These are phyloP conservation scores for Zaprionus ornatus DNA, from an alignment of 1,140 invertebrate species.

Conservation along the genomic window DNA sequence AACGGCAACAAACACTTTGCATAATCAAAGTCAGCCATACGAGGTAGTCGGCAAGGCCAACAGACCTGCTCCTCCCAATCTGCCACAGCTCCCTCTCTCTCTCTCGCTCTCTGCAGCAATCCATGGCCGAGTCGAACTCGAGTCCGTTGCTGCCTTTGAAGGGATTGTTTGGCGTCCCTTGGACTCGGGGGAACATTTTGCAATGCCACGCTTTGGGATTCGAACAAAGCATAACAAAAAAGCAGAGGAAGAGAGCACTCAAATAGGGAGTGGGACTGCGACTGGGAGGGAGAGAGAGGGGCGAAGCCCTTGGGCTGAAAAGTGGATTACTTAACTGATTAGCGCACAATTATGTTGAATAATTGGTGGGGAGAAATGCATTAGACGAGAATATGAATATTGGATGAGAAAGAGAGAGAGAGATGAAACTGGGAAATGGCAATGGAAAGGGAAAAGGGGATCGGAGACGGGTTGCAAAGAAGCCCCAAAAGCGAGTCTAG, in stretches of 20 bases:
- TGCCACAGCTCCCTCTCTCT: background rate
- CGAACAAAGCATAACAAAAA: conserved; percentile 17
- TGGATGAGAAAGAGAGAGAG: conserved; percentile 1
- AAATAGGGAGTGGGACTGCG: background rate
- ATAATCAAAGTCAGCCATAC: conserved; percentile 40
- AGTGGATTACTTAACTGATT: conserved; percentile 54
- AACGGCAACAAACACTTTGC: conserved; percentile 37
- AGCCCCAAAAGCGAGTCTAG: background rate
- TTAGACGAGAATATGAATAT: conserved; percentile 33
- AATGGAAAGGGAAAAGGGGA: background rate
- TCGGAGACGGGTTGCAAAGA: background rate
- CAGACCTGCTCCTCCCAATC: background rate
- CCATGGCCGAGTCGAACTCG: conserved; percentile 5
- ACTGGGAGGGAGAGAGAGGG: no score
- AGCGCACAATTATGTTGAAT: conserved; percentile 46
- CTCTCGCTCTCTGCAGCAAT: background rate
- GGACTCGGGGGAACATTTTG: conserved; percentile 28
- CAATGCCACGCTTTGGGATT: conserved; percentile 24
- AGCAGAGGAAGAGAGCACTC: background rate
- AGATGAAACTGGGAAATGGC: background rate
- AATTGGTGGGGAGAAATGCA: conserved; percentile 38
- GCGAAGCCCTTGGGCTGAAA: conserved; percentile 12
- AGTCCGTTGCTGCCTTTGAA: conserved; percentile 5
- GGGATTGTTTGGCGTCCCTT: conserved; percentile 2
- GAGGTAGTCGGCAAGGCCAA: conserved; percentile 5